These are phyloP conservation scores for Kuschelorhynchus macadamiae DNA, from an alignment of 2,888 invertebrate genomes.

Conservation along the genomic window DNA sequence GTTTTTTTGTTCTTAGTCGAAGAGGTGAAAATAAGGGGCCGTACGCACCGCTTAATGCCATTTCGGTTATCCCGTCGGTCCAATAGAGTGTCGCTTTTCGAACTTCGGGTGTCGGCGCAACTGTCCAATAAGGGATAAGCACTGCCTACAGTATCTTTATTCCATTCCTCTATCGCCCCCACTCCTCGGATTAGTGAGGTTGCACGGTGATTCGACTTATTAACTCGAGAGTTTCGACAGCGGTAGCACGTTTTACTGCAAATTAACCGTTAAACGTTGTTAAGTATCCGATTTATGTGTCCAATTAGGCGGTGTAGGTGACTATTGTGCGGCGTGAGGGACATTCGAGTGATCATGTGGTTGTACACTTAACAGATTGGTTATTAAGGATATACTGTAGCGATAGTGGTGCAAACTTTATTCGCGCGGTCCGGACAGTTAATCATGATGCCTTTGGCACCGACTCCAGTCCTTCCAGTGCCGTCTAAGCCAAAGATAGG, in stretches of 20 bases:
- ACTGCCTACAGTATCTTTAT: conserved; percentile 62
- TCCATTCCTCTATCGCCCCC: conserved; percentile 31
- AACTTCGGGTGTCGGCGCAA: too few species aligned
- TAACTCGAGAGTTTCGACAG: conserved; percentile 66
- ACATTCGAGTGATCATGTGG: conserved; percentile 28
- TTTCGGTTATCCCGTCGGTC: conserved; percentile 51
- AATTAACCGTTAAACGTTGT: conserved; percentile 17
- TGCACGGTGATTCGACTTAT: conserved; percentile 57
- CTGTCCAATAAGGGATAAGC: conserved; percentile 63
- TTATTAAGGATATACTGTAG: not conserved
- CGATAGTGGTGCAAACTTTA: not conserved
- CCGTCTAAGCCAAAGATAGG: conserved; percentile 94
- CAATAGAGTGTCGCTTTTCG: conserved; percentile 19
- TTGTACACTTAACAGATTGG: conserved; percentile 17
- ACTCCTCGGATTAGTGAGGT: conserved; percentile 22
- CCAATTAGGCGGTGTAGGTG: conserved; percentile 9
- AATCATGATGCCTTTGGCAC: conserved; percentile 94
- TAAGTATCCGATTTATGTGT: conserved; percentile 13
- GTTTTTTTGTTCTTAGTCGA: conserved; percentile 57
- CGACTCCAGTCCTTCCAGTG: conserved; percentile 92
- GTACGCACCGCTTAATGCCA: conserved; percentile 60
- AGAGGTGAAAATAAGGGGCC: conserved; percentile 64
- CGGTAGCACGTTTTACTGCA: conserved; percentile 60
- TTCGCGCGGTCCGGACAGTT: conserved; percentile 17
- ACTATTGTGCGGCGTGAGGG: conserved; percentile 11